Base-by-base conservation (phyloP, 37 sponge, comb jelly and placozoan species). In the Mnemiopsis leidyi region DNA sequence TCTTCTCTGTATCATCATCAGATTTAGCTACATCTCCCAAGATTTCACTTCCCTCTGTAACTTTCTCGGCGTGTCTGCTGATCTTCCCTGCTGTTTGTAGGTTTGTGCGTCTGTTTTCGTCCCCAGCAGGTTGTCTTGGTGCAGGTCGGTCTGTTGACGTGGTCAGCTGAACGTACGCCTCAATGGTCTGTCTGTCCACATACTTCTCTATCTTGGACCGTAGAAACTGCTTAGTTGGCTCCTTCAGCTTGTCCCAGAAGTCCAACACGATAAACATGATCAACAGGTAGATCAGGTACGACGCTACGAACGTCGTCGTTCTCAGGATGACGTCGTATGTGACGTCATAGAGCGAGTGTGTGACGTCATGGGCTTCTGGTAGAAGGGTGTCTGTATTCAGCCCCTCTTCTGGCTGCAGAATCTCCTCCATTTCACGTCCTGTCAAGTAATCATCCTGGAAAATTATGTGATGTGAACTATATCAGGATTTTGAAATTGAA, bases 201-300 rank as follows among this genome's bases (percentile, higher is more conserved):
- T 77, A 77, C 79, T 77, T 77, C 18, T 32, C 32, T 20, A 77
- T 32, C 26, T 13, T 32, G 0, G 26, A 9, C 36, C 32, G 20
- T 28, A 77, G 26, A 32, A 26, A 77, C 79, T 34, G 79, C 18
- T 32, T 31, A 34, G 79, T 77, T 9, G 32, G 26, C 35, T 32
- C 79, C 36, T 77, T 77, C 35, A 77, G 18, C 36, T 34, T 77
- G 20, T 32, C 79, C 79, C 79, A 77, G 36, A 77, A 77, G 18
- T 77, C 79, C 2, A 77, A 36, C 26, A 34, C 79, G 18, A 77
- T 32, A 36, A 33, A 26, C 79, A 77, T 77, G 1, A 77, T 32
- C 0, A 77, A 5, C 79, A 77, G 36, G 35, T 77, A 77, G 20
- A 77, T 32, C 1, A 77, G 34, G 36, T 77, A 77, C 9, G 79